phyloP scores from a whole-genome alignment of 2,888 invertebrate species.

The Mesorhabditis belari region DNA sequence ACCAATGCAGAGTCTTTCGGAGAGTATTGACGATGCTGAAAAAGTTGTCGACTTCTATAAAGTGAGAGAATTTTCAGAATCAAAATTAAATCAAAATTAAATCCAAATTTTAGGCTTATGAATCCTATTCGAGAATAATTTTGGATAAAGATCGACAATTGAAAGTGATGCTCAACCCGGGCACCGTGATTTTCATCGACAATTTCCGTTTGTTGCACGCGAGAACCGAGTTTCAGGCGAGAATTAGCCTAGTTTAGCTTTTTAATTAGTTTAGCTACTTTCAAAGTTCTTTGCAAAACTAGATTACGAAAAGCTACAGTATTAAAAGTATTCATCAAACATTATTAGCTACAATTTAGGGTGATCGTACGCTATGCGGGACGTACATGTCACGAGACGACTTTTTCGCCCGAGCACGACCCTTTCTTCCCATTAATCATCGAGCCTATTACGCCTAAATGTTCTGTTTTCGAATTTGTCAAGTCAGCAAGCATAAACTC shows the following conservation, averaged over 20 bases:
- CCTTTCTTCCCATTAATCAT: no score
- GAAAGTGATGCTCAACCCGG: constrained; percentile 59
- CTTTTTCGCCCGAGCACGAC: constrained; percentile 28
- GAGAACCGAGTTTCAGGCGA: constrained; percentile 62
- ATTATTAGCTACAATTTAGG: constrained; percentile 54
- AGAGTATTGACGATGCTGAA: constrained; percentile 9
- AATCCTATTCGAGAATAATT: constrained; percentile 33
- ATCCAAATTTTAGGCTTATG: constrained; percentile 26
- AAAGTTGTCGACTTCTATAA: constrained; percentile 36
- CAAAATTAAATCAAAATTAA: background rate
- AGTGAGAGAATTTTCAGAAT: background rate
- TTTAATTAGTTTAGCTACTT: no score
- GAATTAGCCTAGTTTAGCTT: background rate
- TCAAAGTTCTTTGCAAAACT: no score
- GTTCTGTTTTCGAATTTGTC: no score
- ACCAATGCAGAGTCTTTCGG: constrained; percentile 55
- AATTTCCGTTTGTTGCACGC: constrained; percentile 76
- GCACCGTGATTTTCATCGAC: constrained; percentile 69
- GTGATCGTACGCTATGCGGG: constrained; percentile 66
- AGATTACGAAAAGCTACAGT: no score
- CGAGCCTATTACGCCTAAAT: no score
- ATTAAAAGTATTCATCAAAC: no score
- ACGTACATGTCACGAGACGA: constrained; percentile 69
- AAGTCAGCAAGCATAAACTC: no score
- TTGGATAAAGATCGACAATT: constrained; percentile 24